Percentiles rank a stretch among this genome's conserved stretches.
phyloP scores from a whole-genome alignment of 2,113 vertebrate genomes.

The Sclerurus mexicanus region DNA sequence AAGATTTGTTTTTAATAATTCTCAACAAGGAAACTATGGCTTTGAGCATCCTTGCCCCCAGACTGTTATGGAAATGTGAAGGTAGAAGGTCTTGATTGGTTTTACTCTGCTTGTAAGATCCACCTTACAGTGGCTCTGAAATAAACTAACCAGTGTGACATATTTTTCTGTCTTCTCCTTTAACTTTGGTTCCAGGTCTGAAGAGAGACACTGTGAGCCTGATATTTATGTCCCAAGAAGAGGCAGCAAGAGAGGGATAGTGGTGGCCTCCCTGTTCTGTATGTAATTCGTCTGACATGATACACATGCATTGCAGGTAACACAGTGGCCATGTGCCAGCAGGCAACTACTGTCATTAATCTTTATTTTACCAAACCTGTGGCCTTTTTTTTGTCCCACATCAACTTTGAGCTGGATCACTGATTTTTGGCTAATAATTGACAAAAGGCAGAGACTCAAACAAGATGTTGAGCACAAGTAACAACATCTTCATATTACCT shows the following conservation, averaged over 20 bases:
- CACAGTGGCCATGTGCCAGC: not conserved
- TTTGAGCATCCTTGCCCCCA: not conserved
- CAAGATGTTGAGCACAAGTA: not conserved
- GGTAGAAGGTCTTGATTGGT: not conserved
- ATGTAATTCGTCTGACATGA: not conserved
- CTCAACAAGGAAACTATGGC: not conserved
- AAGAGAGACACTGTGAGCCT: not conserved
- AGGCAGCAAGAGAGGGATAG: not conserved
- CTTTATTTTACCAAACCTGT: not conserved
- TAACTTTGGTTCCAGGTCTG: not conserved
- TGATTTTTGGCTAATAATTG: not conserved
- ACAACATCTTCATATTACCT: not conserved
- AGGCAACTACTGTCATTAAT: not conserved
- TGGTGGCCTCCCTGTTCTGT: too few relatives aligned
- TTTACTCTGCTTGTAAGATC: not conserved
- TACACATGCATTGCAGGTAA: not conserved
- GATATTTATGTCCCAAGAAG: not conserved
- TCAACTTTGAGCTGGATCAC: not conserved
- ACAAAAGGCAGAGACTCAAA: not conserved
- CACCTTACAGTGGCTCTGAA: not conserved
- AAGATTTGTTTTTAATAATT: not conserved
- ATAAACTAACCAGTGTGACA: not conserved
- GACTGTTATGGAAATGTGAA: not conserved
- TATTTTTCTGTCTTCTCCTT: not conserved
- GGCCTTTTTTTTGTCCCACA: not conserved